Evolutionary conservation across 2,113 vertebrate species (phyloP), one percentile per base, ranked within the genome.

Genomic region (Dromaius novaehollandiae): DNA sequence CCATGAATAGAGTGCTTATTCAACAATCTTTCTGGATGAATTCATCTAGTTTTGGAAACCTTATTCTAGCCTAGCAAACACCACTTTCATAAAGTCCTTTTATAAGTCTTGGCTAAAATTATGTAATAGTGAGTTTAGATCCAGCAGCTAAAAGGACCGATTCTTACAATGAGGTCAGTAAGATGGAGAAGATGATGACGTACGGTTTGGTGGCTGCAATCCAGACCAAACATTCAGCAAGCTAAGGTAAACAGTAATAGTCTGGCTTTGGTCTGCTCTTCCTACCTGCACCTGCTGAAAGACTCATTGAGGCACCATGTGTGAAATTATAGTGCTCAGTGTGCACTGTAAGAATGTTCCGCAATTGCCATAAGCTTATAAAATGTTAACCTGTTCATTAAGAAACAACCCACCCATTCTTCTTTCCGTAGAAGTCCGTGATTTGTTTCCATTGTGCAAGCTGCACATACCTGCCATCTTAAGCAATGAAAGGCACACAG

Each of bases 271-370:
- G 50, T 95, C 73, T 96, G 28, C 24, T 93, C 44, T 53, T 97
- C 38, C 34, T 79, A 88, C 48, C 68, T 92, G 53, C 95, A 96
- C 71, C 84, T 96, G 93, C 76, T 96, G 89, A 96, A 97, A 97
- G 93, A 71, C 40, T 58, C 21, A 76, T 40, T 96, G 89, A 92
- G 56, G n/a, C 91, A 85, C 20, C 46, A 22, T 55, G 48, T 55
- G 71, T 70, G 36, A 82, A 89, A 82, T 60, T 79, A 26, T 60
- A 84, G 50, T 38, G 18, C 36, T 13, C 42, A n/a, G 8, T 74
- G 46, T 81, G 10, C 9, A 12, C 34, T 76, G 66, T 60, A 83
- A 85, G n/a, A 17, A 46, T 58, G 19, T n/a, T 77, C 8, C 18
- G 28, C 30, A 50, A 17, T 51, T 28, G 61, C 26, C 6, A n/a